Evolutionary conservation across 37 sponge, comb jelly and placozoan species (phyloP).

Genomic region (Haliclona indistincta): DNA sequence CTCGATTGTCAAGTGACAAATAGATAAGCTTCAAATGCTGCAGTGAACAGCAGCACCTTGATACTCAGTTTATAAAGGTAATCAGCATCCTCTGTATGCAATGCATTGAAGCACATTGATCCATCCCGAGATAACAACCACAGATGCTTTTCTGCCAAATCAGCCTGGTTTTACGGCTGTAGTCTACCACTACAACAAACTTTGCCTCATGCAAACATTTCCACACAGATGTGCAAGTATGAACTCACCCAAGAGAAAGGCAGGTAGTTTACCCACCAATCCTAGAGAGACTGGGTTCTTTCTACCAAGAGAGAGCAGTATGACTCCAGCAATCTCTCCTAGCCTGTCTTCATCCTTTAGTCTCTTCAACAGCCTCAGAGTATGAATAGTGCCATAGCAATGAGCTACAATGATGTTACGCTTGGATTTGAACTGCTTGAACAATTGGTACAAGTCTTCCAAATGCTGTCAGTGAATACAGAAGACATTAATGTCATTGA

Average conservation of each 20-base stretch:
- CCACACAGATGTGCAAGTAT: no score
- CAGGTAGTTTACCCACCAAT: slow-evolving; percentile 12
- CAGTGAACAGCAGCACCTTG: no score
- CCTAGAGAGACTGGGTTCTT: slow-evolving; percentile 30
- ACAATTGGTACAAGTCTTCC: slow-evolving; percentile 40
- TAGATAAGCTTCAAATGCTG: no score
- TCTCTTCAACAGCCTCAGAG: slow-evolving; percentile 22
- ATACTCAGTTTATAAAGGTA: no score
- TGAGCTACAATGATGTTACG: slow-evolving; percentile 51
- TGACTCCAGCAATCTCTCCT: slow-evolving; percentile 23
- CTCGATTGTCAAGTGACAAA: no score
- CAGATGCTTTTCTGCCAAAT: no score
- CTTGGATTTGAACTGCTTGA: slow-evolving; percentile 28
- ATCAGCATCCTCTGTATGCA: no score
- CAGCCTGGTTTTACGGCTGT: no score
- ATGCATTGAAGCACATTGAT: no score
- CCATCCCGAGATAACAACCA: no score
- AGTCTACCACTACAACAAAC: no score
- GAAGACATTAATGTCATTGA: neutral
- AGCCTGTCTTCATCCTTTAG: slow-evolving; percentile 17
- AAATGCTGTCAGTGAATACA: slow-evolving; percentile 49
- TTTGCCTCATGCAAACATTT: no score
- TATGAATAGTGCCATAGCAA: slow-evolving; percentile 73
- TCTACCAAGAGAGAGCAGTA: slow-evolving; percentile 39
- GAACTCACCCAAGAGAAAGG: slow-evolving; percentile 47